Base-by-base conservation (phyloP, 2,797 vertebrate species). In the Ara ararauna region DNA sequence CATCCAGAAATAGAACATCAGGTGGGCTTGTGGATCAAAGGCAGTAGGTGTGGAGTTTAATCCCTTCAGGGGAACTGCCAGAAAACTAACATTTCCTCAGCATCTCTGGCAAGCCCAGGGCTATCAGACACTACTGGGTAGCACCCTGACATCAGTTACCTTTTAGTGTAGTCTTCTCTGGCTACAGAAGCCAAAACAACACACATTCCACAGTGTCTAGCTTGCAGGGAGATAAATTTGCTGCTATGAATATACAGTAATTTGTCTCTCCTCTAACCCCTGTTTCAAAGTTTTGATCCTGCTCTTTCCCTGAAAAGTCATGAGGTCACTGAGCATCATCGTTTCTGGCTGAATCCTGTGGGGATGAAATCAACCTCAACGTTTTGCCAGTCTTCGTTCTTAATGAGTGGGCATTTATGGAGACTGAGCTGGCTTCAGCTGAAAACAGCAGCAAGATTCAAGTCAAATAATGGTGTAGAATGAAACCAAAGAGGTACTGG, bases 391-490 rank as follows among this genome's bases (percentile, higher is more conserved):
- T 90, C 40, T 68, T 1, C 0, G 20, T 89, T 76, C 76, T 75
- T 91, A 91, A 86, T 30, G 53, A 95, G n/a, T 29, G 32, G 38
- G n/a, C 44, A 61, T 64, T 85, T 82, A 50, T 2, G 4, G 51
- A 76, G 40, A n/a, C 54, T 38, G 34, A 76, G 36, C 22, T 12
- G 56, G 36, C 71, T 79, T 60, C 2, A 3, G 27, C 21, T 79
- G 74, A 87, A 92, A 89, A 82, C 36, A 48, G 53, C 34, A 42
- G 44, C 65, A 87, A 87, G 89, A 94, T 85, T 82, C 34, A 50
- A 88, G 54, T 67, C 44, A 88, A 56, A 79, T 68, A 85, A 94
- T 60, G 38, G 36, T 61, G 51, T 84, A 75, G 71, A 91, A 71
- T 64, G 79, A 86, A 94, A 76, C 26, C 64, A 74, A 65, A 60